Base-by-base conservation (phyloP, 2,797 vertebrate genomes). In the Coranthus polyacanthus region DNA sequence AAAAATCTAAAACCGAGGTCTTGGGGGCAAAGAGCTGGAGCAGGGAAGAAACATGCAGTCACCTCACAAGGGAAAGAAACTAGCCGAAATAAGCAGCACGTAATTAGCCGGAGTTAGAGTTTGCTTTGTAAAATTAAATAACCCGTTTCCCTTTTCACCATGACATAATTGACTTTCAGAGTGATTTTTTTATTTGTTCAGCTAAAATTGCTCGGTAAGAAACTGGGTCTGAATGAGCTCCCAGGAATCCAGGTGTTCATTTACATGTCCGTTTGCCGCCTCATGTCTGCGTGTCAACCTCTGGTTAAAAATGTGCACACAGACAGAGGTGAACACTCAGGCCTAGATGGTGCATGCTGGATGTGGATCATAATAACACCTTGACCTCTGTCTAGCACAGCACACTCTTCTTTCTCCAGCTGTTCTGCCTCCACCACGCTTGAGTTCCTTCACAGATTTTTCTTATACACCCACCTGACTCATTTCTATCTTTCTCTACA, bases 71-170 rank as follows among this genome's bases (percentile, higher is more conserved):
- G 74, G 82, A 82, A 52, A 79, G 80, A 86, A 88, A 71, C 71
- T 72, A 79, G 82, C 79, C 47, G 76, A 85, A 92, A 89, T 64
- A 84, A 89, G 82, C 84, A 69, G 82, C 82, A 64, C 60, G 81
- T 75, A 92, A 92, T 93, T 91, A 93, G 81, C 63, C 43, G 41
- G 85, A 81, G 86, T 88, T 88, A 85, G 81, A 87, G 88, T 83
- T 88, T 82, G 68, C 79, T 86, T 85, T 84, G 81, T 91, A 86
- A 91, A 92, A 92, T 90, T 86, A 92, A 92, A 88, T 85, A 88
- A 82, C 81, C 82, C 82, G 87, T 92, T 92, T 90, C 88, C 79
- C 76, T 84, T 91, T 92, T 86, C 71, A 38, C 73, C 54, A 58
- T 64, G 75, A 85, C 71, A 79, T 89, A 89, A 92, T 87, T 89